A percentile compares a stretch with the other conserved stretches of the same genome.
These are phyloP conservation scores for Camponotus fellah DNA, from an alignment of 2,888 invertebrate genomes.

Conservation along the genomic window DNA sequence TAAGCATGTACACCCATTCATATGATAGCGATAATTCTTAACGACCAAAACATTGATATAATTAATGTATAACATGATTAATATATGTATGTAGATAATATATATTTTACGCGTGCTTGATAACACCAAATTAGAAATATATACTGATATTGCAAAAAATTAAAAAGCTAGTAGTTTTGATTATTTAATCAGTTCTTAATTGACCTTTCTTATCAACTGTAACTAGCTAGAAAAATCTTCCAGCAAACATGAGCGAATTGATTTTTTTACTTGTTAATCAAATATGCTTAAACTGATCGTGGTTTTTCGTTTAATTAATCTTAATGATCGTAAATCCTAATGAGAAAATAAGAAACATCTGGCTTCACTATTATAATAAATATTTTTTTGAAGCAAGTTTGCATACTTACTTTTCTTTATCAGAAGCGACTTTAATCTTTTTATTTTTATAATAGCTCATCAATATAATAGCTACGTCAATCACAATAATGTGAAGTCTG, in stretches of 20 bases:
- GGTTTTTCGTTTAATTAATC: not conserved
- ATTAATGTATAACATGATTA: not conserved
- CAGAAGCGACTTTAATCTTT: not conserved
- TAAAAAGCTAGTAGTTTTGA: not conserved
- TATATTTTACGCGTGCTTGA: not conserved
- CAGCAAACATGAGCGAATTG: not conserved
- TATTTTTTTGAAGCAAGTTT: not conserved
- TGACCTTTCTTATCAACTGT: not conserved
- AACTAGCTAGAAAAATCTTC: not conserved
- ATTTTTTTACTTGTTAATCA: not conserved
- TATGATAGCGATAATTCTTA: constrained; percentile 17
- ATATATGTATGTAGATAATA: constrained; percentile 5
- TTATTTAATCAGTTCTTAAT: not conserved
- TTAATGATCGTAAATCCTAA: not conserved
- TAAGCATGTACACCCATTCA: not conserved
- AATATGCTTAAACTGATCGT: not conserved
- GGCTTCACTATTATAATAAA: not conserved
- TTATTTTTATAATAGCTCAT: not conserved
- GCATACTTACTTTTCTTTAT: not conserved
- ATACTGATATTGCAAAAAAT: not conserved
- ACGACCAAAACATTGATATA: not conserved
- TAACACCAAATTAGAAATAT: not conserved
- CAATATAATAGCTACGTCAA: not conserved
- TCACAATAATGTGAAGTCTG: not conserved
- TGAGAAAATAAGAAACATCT: not conserved